Conservation (phyloP, 2,797 vertebrate genomes). For the Tragopan temminckii region DNA sequence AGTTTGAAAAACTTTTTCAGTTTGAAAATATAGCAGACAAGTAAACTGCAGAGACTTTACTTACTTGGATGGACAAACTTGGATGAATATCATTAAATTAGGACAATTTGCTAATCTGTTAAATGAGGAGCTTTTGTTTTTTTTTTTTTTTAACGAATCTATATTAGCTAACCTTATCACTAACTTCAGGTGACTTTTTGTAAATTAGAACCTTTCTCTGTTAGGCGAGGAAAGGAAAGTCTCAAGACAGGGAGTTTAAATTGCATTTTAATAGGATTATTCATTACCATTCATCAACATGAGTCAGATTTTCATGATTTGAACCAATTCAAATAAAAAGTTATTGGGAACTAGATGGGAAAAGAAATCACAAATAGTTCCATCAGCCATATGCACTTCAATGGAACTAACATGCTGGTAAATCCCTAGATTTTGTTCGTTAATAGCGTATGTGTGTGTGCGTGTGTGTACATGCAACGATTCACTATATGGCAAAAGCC, state of each 20-base stretch:
- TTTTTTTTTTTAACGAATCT: not conserved
- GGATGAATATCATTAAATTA: not conserved
- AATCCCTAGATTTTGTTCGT: not conserved
- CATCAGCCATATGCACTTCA: not conserved
- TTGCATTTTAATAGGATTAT: slow-evolving; percentile 18
- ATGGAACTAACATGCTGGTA: not conserved
- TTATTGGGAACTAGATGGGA: not conserved
- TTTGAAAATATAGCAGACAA: not conserved
- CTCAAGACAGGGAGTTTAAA: not conserved
- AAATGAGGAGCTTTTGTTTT: no score
- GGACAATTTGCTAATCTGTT: not conserved
- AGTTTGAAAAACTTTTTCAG: not conserved
- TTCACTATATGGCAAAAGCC: slow-evolving; percentile 66
- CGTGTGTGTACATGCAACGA: rapidly evolving
- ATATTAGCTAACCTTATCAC: not conserved
- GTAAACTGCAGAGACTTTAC: not conserved
- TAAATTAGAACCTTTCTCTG: not conserved
- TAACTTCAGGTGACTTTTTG: not conserved
- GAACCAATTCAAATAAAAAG: not conserved
- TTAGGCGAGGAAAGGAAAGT: not conserved
- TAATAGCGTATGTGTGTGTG: no score
- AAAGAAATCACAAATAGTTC: not conserved
- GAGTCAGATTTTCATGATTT: not conserved
- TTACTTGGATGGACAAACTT: not conserved
- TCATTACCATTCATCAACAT: not conserved